A percentile compares a stretch with the other conserved stretches of the same genome.
Conservation (phyloP, 2,888 invertebrate species). For the Drosophila putrida region DNA sequence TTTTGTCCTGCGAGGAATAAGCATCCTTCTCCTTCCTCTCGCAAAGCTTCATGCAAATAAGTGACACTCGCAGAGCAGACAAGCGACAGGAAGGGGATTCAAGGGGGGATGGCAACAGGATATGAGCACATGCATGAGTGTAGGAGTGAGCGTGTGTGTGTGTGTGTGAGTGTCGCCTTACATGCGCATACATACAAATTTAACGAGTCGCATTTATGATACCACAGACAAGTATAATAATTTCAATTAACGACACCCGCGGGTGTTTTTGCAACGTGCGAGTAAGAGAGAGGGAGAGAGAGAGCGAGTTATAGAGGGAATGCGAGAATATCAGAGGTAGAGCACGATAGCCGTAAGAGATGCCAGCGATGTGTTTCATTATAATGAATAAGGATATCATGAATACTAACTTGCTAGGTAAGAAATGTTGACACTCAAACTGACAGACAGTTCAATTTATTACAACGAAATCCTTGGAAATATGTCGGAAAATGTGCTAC, state of each 20-base stretch:
- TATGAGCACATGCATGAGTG: slow-evolving; percentile 34
- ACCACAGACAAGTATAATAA: slow-evolving; percentile 80
- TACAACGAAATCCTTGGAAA: background rate
- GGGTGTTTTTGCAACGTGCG: slow-evolving; percentile 66
- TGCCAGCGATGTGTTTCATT: background rate
- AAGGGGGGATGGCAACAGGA: slow-evolving; percentile 41
- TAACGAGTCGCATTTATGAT: slow-evolving; percentile 80
- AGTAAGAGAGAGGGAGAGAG: slow-evolving; percentile 4
- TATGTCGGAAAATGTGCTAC: background rate
- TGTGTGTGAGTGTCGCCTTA: slow-evolving; percentile 58
- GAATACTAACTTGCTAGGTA: background rate
- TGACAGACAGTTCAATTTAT: background rate
- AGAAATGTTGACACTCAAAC: background rate
- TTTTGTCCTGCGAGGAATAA: slow-evolving; percentile 62
- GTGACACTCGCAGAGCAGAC: slow-evolving; percentile 62
- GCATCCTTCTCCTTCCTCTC: background rate
- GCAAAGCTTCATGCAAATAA: slow-evolving; percentile 66
- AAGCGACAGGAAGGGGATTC: slow-evolving; percentile 28
- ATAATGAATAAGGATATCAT: background rate
- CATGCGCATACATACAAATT: slow-evolving; percentile 75
- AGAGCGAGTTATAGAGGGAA: background rate
- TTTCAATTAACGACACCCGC: slow-evolving; percentile 80
- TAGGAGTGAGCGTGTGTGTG: slow-evolving; percentile 17
- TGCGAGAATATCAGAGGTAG: no score
- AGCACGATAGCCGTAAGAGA: slow-evolving; percentile 4